Conservation (phyloP, 2,888 invertebrate species). For the Drosophila paucipuncta region DNA sequence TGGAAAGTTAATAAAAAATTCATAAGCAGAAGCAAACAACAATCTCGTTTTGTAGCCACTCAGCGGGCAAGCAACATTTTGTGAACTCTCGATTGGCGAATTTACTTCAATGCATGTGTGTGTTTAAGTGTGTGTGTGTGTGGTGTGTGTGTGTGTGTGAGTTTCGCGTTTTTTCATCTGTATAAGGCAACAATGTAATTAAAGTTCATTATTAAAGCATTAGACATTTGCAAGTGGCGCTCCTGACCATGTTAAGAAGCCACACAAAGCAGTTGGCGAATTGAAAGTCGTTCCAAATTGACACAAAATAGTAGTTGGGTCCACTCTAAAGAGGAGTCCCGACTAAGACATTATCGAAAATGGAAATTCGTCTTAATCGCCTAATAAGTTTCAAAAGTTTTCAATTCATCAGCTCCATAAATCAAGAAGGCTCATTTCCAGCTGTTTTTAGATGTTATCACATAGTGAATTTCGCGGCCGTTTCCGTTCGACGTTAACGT, state of each 20-base stretch:
- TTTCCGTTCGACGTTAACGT: not conserved
- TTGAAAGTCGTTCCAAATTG: not conserved
- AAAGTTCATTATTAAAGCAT: constrained; percentile 58
- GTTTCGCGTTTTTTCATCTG: not conserved
- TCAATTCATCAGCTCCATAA: not conserved
- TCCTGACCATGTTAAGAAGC: constrained; percentile 26
- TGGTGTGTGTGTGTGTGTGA: not conserved
- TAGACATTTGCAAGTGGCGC: constrained; percentile 45
- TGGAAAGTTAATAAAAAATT: constrained; percentile 65
- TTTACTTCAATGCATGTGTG: constrained; percentile 3
- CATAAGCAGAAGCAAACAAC: constrained; percentile 57
- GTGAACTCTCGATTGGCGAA: constrained; percentile 28
- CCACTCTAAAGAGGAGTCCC: not conserved
- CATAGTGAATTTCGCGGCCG: not conserved
- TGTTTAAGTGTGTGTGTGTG: not conserved
- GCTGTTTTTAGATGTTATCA: not conserved
- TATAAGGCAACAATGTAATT: constrained; percentile 16
- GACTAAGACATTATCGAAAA: not conserved
- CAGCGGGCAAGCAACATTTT: constrained; percentile 43
- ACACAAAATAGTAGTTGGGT: not conserved
- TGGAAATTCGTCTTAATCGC: not conserved
- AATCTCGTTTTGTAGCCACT: constrained; percentile 49
- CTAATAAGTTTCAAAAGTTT: not conserved
- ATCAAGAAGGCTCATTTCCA: not conserved
- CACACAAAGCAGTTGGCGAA: not conserved